A percentile compares a stretch with the other conserved stretches of the same genome.
Evolutionary conservation across 2,888 invertebrate genomes (phyloP).

Genomic region (Caenorhabditis imperialis): DNA sequence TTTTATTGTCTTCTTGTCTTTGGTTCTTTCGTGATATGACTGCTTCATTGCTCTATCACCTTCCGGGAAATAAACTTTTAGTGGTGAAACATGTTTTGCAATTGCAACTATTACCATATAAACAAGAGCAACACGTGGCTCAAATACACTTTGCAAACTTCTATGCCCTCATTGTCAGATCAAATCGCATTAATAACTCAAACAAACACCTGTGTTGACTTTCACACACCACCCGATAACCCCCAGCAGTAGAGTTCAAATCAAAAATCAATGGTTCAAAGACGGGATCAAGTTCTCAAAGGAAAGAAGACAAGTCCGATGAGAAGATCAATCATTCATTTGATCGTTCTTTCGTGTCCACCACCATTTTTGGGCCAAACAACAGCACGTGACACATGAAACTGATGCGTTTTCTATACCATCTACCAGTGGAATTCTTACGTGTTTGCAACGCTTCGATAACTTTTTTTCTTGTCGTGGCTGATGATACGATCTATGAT

Average conservation of each 20-base stretch:
- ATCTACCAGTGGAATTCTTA: constrained; percentile 8
- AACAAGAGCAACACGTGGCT: background rate
- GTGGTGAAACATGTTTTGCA: constrained; percentile 26
- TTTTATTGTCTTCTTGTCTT: background rate
- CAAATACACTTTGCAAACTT: background rate
- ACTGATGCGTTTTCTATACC: constrained; percentile 2
- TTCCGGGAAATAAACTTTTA: constrained; percentile 42
- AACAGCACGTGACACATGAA: constrained; percentile 25
- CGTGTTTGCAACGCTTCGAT: constrained; percentile 23
- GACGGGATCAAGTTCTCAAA: constrained; percentile 39
- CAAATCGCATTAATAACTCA: constrained; percentile 1
- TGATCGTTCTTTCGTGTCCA: constrained; percentile 22
- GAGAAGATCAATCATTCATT: constrained; percentile 42
- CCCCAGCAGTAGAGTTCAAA: constrained; percentile 17
- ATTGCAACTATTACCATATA: background rate
- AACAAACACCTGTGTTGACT: background rate
- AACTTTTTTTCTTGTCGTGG: constrained; percentile 9
- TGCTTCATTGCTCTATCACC: constrained; percentile 35
- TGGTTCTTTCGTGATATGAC: constrained; percentile 32
- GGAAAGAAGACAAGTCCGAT: constrained; percentile 43
- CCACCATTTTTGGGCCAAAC: background rate
- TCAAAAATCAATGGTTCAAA: constrained; percentile 55
- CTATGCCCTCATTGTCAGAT: background rate
- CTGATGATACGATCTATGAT: constrained; percentile 46
- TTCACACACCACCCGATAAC: no score